These are phyloP conservation scores for Oophaga pumilio DNA, from an alignment of 2,113 vertebrate genomes.

Conservation along the genomic window DNA sequence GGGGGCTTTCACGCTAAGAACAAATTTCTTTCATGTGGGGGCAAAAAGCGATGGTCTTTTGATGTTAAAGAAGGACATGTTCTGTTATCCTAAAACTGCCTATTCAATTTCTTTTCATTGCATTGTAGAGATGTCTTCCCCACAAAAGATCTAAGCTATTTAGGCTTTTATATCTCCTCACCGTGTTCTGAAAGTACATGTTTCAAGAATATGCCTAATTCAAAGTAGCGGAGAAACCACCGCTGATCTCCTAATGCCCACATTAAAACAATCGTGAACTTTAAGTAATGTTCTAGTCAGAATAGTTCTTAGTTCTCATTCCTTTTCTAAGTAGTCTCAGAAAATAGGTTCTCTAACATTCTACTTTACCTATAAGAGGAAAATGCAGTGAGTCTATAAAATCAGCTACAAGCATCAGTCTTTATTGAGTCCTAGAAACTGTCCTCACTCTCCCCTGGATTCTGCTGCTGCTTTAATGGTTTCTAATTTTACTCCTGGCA, in stretches of 20 bases:
- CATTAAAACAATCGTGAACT: background rate
- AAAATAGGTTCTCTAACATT: background rate
- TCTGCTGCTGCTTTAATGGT: background rate
- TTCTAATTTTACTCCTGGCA: background rate
- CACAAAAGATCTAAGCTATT: background rate
- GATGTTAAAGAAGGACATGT: constrained; percentile 19
- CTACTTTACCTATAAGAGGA: background rate
- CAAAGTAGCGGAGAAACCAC: background rate
- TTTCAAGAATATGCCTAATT: background rate
- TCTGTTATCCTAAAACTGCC: constrained; percentile 13
- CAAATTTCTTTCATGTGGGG: constrained; percentile 18
- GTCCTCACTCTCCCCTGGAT: background rate
- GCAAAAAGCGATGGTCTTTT: background rate
- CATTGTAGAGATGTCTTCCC: background rate
- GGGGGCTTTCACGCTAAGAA: background rate
- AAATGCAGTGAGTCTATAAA: background rate
- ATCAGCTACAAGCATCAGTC: background rate
- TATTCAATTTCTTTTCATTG: background rate
- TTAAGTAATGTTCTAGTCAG: background rate
- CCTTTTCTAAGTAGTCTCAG: background rate
- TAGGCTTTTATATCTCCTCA: background rate
- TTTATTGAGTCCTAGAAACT: background rate
- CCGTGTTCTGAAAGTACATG: background rate
- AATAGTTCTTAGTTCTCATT: background rate
- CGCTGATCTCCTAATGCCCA: background rate